Evolutionary conservation across 1,140 invertebrate genomes (phyloP).

Genomic region (Formica exsecta): DNA sequence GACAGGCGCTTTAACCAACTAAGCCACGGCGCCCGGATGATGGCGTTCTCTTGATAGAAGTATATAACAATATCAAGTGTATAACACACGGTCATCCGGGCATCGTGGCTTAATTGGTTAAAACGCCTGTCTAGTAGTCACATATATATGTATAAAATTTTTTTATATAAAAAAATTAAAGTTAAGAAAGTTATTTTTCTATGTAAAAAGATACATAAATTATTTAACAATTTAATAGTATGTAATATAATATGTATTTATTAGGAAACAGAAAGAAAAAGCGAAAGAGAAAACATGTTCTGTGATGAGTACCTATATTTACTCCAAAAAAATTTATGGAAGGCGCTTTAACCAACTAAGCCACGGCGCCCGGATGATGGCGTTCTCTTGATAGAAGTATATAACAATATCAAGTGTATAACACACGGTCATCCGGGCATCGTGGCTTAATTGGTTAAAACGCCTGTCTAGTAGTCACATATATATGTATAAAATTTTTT

Average conservation of each 20-base stretch:
- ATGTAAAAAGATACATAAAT: neutral
- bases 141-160: neutral
- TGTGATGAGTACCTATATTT: neutral
- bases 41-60: neutral
- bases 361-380: constrained; percentile 83
- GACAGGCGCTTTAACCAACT: constrained; percentile 89
- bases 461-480: too few species aligned
- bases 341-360: constrained; percentile 89
- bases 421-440: too few species aligned
- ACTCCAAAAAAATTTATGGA: constrained; percentile 50
- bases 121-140: too few species aligned
- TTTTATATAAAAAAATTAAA: neutral
- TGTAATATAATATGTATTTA: too few species aligned
- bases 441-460: too few species aligned
- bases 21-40: constrained; percentile 86
- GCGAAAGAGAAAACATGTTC: neutral
- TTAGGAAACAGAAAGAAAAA: too few species aligned
- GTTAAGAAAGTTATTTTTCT: neutral
- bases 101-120: too few species aligned
- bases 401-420: neutral
- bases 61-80: neutral
- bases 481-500: neutral
- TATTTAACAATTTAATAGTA: neutral
- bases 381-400: neutral
- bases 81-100: neutral